Evolutionary conservation across 2,888 invertebrate species (phyloP).

Genomic region (Tineola bisselliella): DNA sequence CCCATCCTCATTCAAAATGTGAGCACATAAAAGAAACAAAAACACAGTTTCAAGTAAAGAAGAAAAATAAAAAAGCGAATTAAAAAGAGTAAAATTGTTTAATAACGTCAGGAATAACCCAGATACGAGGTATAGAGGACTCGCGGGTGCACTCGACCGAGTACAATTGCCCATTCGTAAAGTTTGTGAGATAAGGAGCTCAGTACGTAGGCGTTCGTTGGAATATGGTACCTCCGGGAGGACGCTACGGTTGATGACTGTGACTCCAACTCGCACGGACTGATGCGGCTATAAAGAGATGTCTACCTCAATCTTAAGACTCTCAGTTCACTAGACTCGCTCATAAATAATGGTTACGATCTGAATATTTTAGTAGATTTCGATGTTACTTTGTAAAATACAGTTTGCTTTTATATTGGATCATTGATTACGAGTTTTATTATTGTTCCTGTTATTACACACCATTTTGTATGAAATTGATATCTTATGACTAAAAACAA

Average conservation of each 20-base stretch:
- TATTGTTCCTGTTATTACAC: too few species aligned
- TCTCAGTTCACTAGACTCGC: neutral
- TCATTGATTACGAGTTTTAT: neutral
- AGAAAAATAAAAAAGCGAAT: constrained; percentile 12
- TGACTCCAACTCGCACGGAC: neutral
- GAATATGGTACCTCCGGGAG: constrained; percentile 14
- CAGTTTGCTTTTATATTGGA: neutral
- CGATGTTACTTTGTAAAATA: neutral
- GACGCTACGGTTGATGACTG: neutral
- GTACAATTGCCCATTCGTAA: constrained; percentile 41
- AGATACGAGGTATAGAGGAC: constrained; percentile 28
- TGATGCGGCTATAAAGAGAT: constrained; percentile 1
- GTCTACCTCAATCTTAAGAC: constrained; percentile 4
- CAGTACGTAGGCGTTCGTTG: constrained; percentile 9
- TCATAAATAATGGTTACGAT: neutral
- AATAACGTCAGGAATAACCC: constrained; percentile 12
- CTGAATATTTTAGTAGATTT: neutral
- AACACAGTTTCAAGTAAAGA: neutral
- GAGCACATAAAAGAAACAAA: neutral
- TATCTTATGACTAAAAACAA: too few species aligned
- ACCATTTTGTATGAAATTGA: too few species aligned
- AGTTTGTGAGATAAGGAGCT: constrained; percentile 23
- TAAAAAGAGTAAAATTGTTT: constrained; percentile 6
- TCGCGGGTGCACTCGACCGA: constrained; percentile 36
- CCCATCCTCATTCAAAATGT: neutral